Conservation (phyloP, 2,113 vertebrate genomes). For the Muntiacus muntjak region DNA sequence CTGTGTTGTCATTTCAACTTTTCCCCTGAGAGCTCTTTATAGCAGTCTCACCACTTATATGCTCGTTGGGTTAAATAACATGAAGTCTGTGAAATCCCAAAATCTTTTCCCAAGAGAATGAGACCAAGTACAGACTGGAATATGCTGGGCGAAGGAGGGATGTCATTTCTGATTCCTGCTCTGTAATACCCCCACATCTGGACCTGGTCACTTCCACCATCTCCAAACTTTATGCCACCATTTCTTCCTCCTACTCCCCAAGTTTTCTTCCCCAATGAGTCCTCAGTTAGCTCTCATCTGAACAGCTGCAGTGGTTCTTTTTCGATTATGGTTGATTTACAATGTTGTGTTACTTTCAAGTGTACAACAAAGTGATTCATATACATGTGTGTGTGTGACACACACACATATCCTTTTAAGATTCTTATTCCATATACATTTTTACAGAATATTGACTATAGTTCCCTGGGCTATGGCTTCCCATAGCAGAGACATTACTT, state of each 20-base stretch:
- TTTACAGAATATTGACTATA: not conserved
- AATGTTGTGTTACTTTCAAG: not conserved
- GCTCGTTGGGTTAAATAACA: not conserved
- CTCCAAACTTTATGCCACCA: not conserved
- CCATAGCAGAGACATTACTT: not conserved
- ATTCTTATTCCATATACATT: not conserved
- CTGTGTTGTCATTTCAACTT: not conserved
- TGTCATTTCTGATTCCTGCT: not conserved
- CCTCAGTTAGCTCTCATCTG: not conserved
- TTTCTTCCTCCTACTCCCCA: not conserved
- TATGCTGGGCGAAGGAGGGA: not conserved
- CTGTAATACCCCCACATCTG: fast-evolving
- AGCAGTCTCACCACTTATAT: not conserved
- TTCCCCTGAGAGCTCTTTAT: not conserved
- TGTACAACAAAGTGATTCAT: not conserved
- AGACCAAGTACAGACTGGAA: not conserved
- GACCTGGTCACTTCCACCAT: too few relatives aligned
- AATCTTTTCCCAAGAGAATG: not conserved
- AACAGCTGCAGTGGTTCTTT: not conserved
- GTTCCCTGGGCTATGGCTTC: not conserved
- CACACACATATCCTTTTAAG: not conserved
- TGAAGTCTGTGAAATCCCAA: not conserved
- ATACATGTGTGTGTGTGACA: not conserved
- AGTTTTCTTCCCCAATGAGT: not conserved
- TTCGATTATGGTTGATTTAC: not conserved